Evolutionary conservation across 2,113 vertebrate species (phyloP).

Genomic region (Crotalus helleri): DNA sequence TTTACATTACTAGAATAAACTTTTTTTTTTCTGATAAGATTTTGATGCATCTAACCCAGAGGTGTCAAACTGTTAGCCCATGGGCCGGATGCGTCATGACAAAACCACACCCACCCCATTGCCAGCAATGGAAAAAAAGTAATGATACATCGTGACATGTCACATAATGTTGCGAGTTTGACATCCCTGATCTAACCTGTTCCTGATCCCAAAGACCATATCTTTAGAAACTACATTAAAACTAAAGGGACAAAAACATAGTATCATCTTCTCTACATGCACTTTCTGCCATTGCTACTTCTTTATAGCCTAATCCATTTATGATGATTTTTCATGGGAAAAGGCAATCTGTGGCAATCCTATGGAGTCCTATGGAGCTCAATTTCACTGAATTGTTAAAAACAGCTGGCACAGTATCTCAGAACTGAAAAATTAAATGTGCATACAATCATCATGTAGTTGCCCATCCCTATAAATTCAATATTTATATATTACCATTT

Average conservation of each 20-base stretch:
- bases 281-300: not conserved
- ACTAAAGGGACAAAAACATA: not conserved
- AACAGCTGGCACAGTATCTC: not conserved
- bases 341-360: not conserved
- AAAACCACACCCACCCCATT: no score
- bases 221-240: not conserved
- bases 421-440: not conserved
- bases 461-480: not conserved
- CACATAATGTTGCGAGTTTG: no score
- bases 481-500: not conserved
- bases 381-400: not conserved
- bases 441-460: not conserved
- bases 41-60: not conserved
- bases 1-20: not conserved
- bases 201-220: not conserved
- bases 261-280: not conserved
- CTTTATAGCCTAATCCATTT: not conserved
- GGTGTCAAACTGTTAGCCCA: no score
- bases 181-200: no score
- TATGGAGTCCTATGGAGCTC: not conserved
- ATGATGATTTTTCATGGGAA: not conserved
- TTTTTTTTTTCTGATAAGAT: not conserved
- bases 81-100: no score
- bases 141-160: no score
- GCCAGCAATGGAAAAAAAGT: no score